phyloP scores from a whole-genome alignment of 1,140 invertebrate genomes.

The Drosophila sp. region DNA sequence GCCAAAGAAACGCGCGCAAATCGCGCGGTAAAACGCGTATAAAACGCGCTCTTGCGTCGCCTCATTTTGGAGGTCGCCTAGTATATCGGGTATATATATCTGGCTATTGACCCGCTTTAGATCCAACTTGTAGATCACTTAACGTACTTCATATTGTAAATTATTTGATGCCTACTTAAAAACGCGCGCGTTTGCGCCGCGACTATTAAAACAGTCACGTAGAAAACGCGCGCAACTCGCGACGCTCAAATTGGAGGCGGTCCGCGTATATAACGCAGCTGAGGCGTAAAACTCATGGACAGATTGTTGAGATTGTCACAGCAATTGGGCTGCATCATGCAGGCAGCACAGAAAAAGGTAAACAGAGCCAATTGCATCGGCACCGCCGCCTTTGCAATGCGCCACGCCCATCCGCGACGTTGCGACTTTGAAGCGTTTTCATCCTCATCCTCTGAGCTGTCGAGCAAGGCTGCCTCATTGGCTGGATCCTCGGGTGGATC shows the following conservation, averaged over 20 bases:
- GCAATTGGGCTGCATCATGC: constrained; percentile 92
- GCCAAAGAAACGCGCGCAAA: constrained; percentile 21
- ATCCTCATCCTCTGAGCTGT: constrained; percentile 57
- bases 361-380: constrained; percentile 93
- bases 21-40: constrained; percentile 32
- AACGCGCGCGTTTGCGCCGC: constrained; percentile 12
- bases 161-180: constrained; percentile 41
- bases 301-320: constrained; percentile 94
- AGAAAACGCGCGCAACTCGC: constrained; percentile 14
- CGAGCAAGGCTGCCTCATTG: constrained; percentile 50
- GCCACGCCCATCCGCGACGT: constrained; percentile 89
- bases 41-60: constrained; percentile 29
- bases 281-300: constrained; percentile 91
- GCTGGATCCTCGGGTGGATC: constrained; percentile 81
- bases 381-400: constrained; percentile 90
- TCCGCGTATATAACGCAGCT: constrained; percentile 93
- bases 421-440: constrained; percentile 81
- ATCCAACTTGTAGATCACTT: constrained; percentile 15
- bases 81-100: constrained; percentile 19
- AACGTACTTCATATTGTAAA: constrained; percentile 35
- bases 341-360: constrained; percentile 92
- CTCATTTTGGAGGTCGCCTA: neutral
- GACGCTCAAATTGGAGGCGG: constrained; percentile 92
- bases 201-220: constrained; percentile 6
- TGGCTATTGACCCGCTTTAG: constrained; percentile 25